A percentile compares a stretch with the other conserved stretches of the same genome.
These are phyloP conservation scores for Drosophila nannoptera DNA, from an alignment of 1,140 invertebrate genomes.

Conservation along the genomic window DNA sequence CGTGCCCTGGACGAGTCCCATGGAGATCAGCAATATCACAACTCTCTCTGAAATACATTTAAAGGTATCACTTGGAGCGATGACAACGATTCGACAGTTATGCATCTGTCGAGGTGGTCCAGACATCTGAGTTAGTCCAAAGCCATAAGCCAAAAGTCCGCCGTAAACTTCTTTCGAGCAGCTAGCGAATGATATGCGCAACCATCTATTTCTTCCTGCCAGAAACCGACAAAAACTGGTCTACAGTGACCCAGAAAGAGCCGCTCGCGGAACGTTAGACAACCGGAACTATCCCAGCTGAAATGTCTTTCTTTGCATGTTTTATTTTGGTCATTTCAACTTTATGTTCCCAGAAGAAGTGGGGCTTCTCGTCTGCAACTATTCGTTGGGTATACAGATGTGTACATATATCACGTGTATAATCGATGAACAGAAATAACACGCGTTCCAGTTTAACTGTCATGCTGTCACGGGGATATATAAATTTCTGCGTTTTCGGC, in stretches of 20 bases:
- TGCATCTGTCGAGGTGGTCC: slow-evolving; percentile 26
- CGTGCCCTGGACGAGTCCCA: slow-evolving; percentile 28
- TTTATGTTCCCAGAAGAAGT: too few relatives aligned
- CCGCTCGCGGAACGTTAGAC: slow-evolving; percentile 5
- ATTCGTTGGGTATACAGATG: too few relatives aligned
- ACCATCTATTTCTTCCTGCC: slow-evolving; percentile 61
- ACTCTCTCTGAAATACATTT: background rate
- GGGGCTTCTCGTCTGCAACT: too few relatives aligned
- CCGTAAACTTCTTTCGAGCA: too few relatives aligned
- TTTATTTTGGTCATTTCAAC: too few relatives aligned
- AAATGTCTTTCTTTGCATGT: too few relatives aligned
- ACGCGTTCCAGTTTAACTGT: background rate
- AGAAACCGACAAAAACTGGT: slow-evolving; percentile 55
- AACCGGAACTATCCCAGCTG: too few relatives aligned
- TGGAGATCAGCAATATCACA: slow-evolving; percentile 36
- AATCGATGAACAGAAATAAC: background rate
- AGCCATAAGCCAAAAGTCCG: too few relatives aligned
- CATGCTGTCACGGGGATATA: background rate
- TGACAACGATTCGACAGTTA: slow-evolving; percentile 44
- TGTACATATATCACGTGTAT: background rate
- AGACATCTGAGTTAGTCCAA: slow-evolving; percentile 3
- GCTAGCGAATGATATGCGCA: slow-evolving; percentile 61
- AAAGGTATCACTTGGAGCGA: slow-evolving; percentile 28
- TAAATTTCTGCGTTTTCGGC: background rate
- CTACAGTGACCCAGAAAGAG: slow-evolving; percentile 67